phyloP scores from a whole-genome alignment of 2,888 invertebrate species.

The Rutpela maculata region DNA sequence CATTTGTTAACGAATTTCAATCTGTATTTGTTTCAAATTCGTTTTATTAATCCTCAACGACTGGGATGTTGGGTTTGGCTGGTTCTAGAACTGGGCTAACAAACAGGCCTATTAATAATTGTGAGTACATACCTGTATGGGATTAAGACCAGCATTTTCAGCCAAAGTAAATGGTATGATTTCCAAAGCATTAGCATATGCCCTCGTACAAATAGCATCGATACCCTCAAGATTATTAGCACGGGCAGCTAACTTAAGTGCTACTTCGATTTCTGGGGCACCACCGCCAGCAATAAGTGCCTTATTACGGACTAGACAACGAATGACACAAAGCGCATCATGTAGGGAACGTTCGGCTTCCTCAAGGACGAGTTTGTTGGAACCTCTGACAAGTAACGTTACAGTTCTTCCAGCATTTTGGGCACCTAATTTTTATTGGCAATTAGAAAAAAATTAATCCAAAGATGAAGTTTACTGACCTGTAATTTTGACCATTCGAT shows the following conservation, averaged over 20 bases:
- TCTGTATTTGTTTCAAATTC: too few species aligned
- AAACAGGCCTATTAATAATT: too few species aligned
- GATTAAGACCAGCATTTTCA: conserved; percentile 83
- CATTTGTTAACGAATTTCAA: too few species aligned
- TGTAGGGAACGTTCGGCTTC: conserved; percentile 89
- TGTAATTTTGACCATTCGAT: conserved; percentile 88
- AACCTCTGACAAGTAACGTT: conserved; percentile 92
- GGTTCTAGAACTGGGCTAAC: too few species aligned
- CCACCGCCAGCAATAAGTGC: conserved; percentile 97
- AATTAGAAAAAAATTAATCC: background rate
- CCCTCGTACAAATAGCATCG: conserved; percentile 95
- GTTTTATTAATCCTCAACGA: too few species aligned
- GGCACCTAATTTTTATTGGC: conserved; percentile 73
- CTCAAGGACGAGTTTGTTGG: conserved; percentile 88
- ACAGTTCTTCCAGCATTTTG: conserved; percentile 92
- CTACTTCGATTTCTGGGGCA: conserved; percentile 97
- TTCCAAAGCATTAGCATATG: conserved; percentile 97
- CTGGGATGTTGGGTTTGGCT: too few species aligned
- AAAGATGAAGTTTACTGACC: conserved; percentile 58
- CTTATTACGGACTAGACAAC: conserved; percentile 95
- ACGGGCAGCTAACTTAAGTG: conserved; percentile 86
- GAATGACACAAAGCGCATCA: conserved; percentile 92
- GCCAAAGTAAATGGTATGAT: conserved; percentile 93
- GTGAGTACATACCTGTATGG: conserved; percentile 68
- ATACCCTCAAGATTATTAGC: conserved; percentile 92